Conservation (phyloP, 2,113 vertebrate species). For the Festucalex cinctus region DNA sequence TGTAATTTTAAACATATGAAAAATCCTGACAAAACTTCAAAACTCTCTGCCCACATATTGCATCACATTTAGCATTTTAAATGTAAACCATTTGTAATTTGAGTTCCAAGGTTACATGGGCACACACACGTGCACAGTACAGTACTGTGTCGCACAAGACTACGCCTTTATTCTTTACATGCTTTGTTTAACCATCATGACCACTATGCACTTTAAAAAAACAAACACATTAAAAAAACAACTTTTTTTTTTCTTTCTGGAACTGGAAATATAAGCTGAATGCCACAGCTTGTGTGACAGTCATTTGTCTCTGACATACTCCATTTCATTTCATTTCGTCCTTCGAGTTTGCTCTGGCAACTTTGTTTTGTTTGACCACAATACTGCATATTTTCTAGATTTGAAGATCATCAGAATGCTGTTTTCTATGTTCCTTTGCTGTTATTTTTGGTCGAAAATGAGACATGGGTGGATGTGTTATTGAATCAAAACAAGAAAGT, state of each 20-base stretch:
- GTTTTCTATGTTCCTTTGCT: not conserved
- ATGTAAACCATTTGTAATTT: not conserved
- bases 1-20: too few relatives aligned
- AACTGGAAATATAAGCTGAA: not conserved
- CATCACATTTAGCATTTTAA: not conserved
- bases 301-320: not conserved
- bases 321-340: too few relatives aligned
- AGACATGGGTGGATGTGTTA: not conserved
- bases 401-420: not conserved
- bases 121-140: not conserved
- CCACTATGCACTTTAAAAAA: not conserved
- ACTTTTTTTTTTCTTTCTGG: not conserved
- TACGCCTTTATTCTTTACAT: constrained; percentile 12
- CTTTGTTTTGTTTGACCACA: not conserved
- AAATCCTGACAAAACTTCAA: too few relatives aligned
- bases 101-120: not conserved
- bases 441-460: not conserved
- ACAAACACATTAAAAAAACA: too few relatives aligned
- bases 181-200: not conserved
- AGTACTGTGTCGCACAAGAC: constrained; percentile 33
- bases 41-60: not conserved
- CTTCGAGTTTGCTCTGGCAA: not conserved
- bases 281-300: not conserved
- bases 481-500: not conserved
- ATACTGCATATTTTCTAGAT: not conserved